Evolutionary conservation across 2,888 invertebrate species (phyloP), one percentile per base, ranked within the genome.

Genomic region (Zelleria hepariella): DNA sequence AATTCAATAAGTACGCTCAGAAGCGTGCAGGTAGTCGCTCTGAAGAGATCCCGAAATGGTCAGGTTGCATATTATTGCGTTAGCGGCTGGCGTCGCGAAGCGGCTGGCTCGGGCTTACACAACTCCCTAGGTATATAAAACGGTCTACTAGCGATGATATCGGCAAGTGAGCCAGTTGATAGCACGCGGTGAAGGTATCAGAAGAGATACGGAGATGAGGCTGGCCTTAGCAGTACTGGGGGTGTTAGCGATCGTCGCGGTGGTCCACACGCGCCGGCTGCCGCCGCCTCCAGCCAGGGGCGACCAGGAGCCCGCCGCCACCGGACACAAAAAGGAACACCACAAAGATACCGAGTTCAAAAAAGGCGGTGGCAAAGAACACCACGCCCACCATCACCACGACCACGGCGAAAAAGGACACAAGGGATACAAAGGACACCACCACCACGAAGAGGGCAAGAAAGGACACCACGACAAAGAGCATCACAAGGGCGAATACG

Each of bases 391-490:
- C 63, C 92, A 93, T 66, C 90, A 92, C 66, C 80, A 90, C 60
- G 90, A 91, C 27, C 91, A 93, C 63, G 93, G 93, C 0, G 93
- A 93, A 63, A 92, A 94, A 69, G 93, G 92, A 0, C 92, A 93
- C 65, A 94, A 94, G 64, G 93, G 92, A 0, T 93, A 94, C 80
- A 92, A 93, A 69, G 91, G 91, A 10, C 89, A 92, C 62, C 93
- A 94, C 69, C 90, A 92, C 60, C 90, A 93, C 64, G 91, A 92
- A 65, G 92, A 94, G 67, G 92, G 92, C 4, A 89, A 92, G 65
- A 94, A 93, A 69, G 94, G 94, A 0, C 93, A 94, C 67, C 94
- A 94, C 68, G 93, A 94, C 69, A 93, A 94, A 71, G 93, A 91
- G 68, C 85, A 89, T 2, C 92, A 93, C 67, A 85, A 89, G 63